Conservation (phyloP, 2,113 vertebrate species). For the Phylloscopus trochiloides region DNA sequence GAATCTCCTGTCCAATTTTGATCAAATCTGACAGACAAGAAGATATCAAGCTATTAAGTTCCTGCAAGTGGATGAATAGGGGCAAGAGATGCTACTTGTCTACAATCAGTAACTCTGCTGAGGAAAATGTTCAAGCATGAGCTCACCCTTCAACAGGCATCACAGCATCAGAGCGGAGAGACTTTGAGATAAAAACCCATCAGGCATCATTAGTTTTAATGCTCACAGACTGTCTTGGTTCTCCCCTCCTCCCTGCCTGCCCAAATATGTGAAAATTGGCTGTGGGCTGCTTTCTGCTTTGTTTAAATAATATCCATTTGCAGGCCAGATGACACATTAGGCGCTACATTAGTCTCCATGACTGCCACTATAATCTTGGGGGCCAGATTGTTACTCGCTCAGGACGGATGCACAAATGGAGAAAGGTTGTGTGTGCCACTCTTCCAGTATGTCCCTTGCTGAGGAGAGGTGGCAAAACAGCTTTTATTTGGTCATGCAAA, state of each 20-base stretch:
- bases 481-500: not conserved
- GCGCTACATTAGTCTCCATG: not conserved
- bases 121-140: not conserved
- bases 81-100: not conserved
- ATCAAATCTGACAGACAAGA: constrained; percentile 28
- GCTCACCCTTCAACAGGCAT: constrained; percentile 22
- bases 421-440: not conserved
- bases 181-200: constrained; percentile 24
- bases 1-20: constrained; percentile 18
- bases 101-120: not conserved
- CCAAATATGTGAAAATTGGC: not conserved
- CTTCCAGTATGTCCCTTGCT: not conserved
- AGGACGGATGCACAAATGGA: not conserved
- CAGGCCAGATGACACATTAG: constrained; percentile 15
- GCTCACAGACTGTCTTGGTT: not conserved
- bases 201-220: constrained; percentile 18
- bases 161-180: not conserved
- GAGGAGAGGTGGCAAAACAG: not conserved
- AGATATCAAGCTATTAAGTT: constrained; percentile 11
- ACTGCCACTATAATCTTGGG: not conserved
- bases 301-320: constrained; percentile 11
- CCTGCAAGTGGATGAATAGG: not conserved
- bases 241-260: not conserved
- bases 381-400: not conserved
- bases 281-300: constrained; percentile 10